Conservation (phyloP, 2,888 invertebrate species). For the Clostera curtula region DNA sequence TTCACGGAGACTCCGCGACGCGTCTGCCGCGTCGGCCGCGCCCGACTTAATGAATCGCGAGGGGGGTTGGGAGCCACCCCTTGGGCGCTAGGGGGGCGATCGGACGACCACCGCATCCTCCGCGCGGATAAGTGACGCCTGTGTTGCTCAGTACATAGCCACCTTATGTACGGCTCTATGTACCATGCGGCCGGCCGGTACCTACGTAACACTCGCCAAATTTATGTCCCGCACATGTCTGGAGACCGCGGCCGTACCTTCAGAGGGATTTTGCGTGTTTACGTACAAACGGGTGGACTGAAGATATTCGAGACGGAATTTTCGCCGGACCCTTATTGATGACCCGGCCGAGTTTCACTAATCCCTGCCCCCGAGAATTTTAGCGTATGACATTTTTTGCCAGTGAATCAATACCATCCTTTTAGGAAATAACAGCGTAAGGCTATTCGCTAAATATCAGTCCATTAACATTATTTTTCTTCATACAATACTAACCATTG, state of each 20-base stretch:
- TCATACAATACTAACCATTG: no score
- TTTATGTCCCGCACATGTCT: constrained; percentile 76
- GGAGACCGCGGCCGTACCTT: constrained; percentile 71
- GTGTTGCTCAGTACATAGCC: constrained; percentile 67
- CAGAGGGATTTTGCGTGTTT: constrained; percentile 74
- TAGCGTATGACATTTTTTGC: no score
- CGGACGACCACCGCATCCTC: constrained; percentile 73
- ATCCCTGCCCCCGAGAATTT: constrained; percentile 26
- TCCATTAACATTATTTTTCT: no score
- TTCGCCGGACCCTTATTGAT: constrained; percentile 65
- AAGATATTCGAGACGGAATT: constrained; percentile 69
- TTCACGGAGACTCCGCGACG: constrained; percentile 75
- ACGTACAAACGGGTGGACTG: constrained; percentile 58
- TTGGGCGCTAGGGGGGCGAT: constrained; percentile 49
- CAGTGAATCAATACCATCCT: no score
- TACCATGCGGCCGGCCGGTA: constrained; percentile 67
- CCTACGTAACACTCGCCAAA: constrained; percentile 72
- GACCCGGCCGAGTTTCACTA: constrained; percentile 40
- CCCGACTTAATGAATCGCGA: constrained; percentile 74
- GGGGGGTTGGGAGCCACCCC: constrained; percentile 45
- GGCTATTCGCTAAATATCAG: no score
- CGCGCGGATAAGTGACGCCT: constrained; percentile 74
- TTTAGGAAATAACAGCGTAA: no score
- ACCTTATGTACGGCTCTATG: constrained; percentile 56
- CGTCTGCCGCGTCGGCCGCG: constrained; percentile 72